Evolutionary conservation across 2,888 invertebrate genomes (phyloP).

Genomic region (Rapana venosa): DNA sequence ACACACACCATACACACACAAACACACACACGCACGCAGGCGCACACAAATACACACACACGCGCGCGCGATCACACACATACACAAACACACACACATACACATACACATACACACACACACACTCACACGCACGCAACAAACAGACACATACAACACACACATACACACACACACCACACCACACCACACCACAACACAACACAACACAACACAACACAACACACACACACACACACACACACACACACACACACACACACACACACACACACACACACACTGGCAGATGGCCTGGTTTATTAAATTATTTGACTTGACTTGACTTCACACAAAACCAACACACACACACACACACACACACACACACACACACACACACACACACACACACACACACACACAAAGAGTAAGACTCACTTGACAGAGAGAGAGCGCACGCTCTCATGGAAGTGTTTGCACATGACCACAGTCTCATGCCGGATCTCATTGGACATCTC

Average conservation of each 20-base stretch:
- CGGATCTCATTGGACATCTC: conserved; percentile 76
- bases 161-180: background rate
- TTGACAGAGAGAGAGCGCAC: conserved; percentile 73
- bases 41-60: no score
- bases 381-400: conserved; percentile 1
- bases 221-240: background rate
- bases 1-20: no score
- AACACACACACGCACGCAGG: no score
- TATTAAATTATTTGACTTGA: no score
- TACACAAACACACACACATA: no score
- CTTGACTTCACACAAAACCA: no score
- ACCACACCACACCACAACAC: background rate
- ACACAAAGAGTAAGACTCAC: conserved; percentile 55
- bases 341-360: background rate
- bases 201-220: no score
- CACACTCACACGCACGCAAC: background rate
- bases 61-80: no score
- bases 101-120: no score
- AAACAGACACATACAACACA: background rate
- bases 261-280: background rate
- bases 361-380: no score
- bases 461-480: conserved; percentile 75
- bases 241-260: background rate
- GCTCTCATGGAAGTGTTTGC: conserved; percentile 77
- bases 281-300: background rate